Base-by-base conservation (phyloP, 2,888 invertebrate species). In the Lacanobia oleracea region DNA sequence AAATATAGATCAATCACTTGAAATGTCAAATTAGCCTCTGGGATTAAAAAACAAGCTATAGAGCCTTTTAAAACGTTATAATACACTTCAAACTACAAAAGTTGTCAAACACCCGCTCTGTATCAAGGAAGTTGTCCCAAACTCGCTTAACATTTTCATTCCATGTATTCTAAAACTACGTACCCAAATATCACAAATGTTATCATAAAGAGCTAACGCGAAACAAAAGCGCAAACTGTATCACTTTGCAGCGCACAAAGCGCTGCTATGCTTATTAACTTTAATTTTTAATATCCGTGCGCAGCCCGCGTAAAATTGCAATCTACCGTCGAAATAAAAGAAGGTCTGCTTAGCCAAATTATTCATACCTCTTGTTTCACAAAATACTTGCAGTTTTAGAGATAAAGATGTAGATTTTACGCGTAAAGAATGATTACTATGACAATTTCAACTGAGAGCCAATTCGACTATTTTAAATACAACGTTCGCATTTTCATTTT, bases 211-310 rank as follows among this genome's bases (percentile, higher is more conserved):
- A 62, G 33, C 37, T 60, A 74, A 57, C 57, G 70, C 57, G 81
- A 83, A 85, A 86, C 81, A 86, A 85, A 84, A 86, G 54, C 73
- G 61, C 71, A 83, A 86, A 82, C 75, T 72, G 70, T 82, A 79
- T 87, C 81, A 88, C 84, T 80, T 83, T 77, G 70, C 75, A 75
- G 70, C 87, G 70, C 86, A 91, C 89, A 91, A 89, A 88, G 91
- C 87, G 85, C 88, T 84, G 86, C 86, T 90, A 88, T 90, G 93
- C 93, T 94, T 95, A 95, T 95, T 95, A 95, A 94, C 90, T 94
- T 95, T 94, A 95, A 95, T 95, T 95, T 95, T 95, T 95, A 95
- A 95, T 95, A 95, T 95, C 91, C 94, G 91, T 88, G 94, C 91
- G 88, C 95, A 93, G 77, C 79, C 90, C 91, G 92, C 95, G 95